Conservation (phyloP, 1,140 invertebrate species). For the Lasaia peninsularis region DNA sequence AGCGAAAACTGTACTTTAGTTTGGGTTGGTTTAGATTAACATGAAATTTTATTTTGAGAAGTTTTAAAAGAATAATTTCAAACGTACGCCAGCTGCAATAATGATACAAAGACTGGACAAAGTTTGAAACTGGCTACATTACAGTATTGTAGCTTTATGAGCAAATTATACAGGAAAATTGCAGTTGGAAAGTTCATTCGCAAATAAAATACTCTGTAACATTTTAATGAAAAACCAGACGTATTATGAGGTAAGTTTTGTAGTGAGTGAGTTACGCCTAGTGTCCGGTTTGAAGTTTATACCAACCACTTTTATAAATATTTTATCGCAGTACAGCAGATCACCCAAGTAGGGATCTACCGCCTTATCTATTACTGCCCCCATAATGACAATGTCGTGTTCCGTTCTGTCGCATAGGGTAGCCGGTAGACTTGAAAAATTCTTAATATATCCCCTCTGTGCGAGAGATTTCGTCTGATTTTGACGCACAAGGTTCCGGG, state of each 20-base stretch:
- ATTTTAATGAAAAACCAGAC: constrained; percentile 8
- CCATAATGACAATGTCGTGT: too few species aligned
- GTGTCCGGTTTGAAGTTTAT: background rate
- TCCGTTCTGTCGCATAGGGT: too few species aligned
- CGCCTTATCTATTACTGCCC: too few species aligned
- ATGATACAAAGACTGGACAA: background rate
- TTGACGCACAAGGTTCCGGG: too few species aligned
- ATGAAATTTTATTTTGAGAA: background rate
- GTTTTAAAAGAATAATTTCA: background rate
- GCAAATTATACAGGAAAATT: constrained; percentile 7
- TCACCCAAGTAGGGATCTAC: too few species aligned
- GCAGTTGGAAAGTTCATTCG: constrained; percentile 9
- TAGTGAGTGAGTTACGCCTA: background rate
- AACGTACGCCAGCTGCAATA: background rate
- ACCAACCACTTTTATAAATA: too few species aligned
- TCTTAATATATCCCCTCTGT: too few species aligned
- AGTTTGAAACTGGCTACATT: constrained; percentile 10
- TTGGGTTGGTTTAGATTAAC: background rate
- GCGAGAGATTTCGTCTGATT: too few species aligned
- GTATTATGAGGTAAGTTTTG: background rate
- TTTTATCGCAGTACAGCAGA: too few species aligned
- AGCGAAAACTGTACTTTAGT: too few species aligned
- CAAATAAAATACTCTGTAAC: constrained; percentile 7
- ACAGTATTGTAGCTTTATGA: constrained; percentile 10
- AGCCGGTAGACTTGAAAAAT: too few species aligned